Base-by-base conservation (phyloP, 1,140 invertebrate species). In the Drosophila melanica region DNA sequence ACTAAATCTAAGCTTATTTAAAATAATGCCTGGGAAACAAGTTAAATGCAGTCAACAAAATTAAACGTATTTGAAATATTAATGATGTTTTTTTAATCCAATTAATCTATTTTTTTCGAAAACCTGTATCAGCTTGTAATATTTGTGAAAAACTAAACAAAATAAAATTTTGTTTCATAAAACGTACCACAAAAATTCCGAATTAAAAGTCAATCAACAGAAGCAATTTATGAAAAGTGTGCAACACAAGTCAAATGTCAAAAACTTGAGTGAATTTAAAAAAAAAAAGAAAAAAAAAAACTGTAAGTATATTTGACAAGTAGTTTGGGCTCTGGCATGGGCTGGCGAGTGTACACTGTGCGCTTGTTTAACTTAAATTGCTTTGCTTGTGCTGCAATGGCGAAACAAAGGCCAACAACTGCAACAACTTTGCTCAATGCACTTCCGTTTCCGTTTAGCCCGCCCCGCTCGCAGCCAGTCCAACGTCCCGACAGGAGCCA, bases 351-450 rank as follows among this genome's bases (percentile, higher is more conserved):
- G 55, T 67, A 57, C 73, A 60, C 58, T 77, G 64, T 68, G 75
- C 71, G 79, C 82, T 87, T 86, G 82, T 86, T 86, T 87, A 86
- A 86, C 82, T 86, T 86, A 86, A 86, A 86, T 86, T 86, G 82
- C 82, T 86, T 86, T 82, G 79, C 82, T 68, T 66, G 47, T 50
- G 62, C 67, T 66, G 76, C 81, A 67, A 75, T 69, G 64, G 62
- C 82, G 76, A 86, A 86, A 86, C 82, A 86, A 86, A 86, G 70
- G 79, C 71, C 82, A 86, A 77, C 75, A 86, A 86, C 71, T 86
- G 84, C 82, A 86, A 86, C 82, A 86, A 87, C 82, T 86, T 86
- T 86, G 82, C 82, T 87, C 82, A 82, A 86, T 86, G 82, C 84
- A 79, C 82, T 86, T 86, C 82, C 82, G 82, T 86, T 86, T 86